A percentile compares a stretch with the other conserved stretches of the same genome.
Evolutionary conservation across 2,113 vertebrate species (phyloP).

Genomic region (Centropristis striata): DNA sequence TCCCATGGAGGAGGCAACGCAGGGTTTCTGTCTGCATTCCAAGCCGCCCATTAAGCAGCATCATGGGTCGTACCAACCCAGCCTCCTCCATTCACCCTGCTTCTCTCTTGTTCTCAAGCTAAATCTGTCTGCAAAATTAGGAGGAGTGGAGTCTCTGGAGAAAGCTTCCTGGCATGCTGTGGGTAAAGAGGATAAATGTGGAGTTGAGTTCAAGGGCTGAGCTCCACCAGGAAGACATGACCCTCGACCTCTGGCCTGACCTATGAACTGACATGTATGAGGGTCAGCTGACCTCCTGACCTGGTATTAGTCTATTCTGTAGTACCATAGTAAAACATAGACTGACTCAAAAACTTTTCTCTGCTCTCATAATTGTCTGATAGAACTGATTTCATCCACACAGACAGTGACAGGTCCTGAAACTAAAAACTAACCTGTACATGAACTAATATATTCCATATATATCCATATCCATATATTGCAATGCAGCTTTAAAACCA

Average conservation of each 20-base stretch:
- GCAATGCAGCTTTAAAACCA: no score
- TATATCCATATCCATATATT: no score
- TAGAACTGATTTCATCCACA: no score
- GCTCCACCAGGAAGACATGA: constrained; percentile 55
- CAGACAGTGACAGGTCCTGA: no score
- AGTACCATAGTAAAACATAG: constrained; percentile 31
- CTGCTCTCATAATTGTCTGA: no score
- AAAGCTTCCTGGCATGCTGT: constrained; percentile 52
- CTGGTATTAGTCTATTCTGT: constrained; percentile 45
- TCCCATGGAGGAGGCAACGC: constrained; percentile 67
- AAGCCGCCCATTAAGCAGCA: constrained; percentile 78
- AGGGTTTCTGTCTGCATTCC: constrained; percentile 73
- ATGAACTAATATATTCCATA: no score
- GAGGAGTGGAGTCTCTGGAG: constrained; percentile 40
- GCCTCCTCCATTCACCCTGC: constrained; percentile 47
- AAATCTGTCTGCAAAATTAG: constrained; percentile 59
- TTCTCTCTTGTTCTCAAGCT: constrained; percentile 47
- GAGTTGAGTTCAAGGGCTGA: constrained; percentile 74
- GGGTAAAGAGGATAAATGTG: constrained; percentile 64
- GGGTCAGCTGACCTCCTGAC: constrained; percentile 55
- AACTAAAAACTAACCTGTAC: no score
- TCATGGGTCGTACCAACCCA: constrained; percentile 74
- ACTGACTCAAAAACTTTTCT: background rate
- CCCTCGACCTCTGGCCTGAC: constrained; percentile 52
- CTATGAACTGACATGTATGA: constrained; percentile 58